Evolutionary conservation across 1,140 invertebrate genomes (phyloP), one percentile per base, ranked within the genome.

Genomic region (Drosophila miranda): DNA sequence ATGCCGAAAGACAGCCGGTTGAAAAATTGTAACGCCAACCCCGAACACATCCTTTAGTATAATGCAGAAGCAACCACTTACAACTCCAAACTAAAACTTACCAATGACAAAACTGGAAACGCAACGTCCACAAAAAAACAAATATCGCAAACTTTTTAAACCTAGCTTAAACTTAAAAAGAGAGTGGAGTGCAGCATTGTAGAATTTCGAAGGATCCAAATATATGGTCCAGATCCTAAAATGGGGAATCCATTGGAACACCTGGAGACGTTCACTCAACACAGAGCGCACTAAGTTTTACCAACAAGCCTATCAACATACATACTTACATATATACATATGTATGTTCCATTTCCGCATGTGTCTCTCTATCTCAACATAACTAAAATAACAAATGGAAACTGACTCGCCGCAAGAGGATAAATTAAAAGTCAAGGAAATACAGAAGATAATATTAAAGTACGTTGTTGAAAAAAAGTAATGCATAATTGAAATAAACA

Each of bases 41-140:
- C 53, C 19, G 16, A 26, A 28, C 64, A 81, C 42, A 66, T 63
- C 41, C 57, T 30, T 14, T 41, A 28, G 41, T 16, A 26, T n/a
- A 61, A 50, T 14, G 48, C 44, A 28, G n/a, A 48, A 42, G 30
- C 48, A 79, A 55, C 45, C 49, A n/a, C 56, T 43, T 38, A 49
- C 41, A 80, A 52, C 41, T 59, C 50, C 55, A 30, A 41, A 67
- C 44, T 67, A 75, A 75, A 50, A 42, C 53, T 54, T 45, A 64
- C 42, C 70, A 74, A 74, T 66, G 61, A 75, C 71, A 75, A 66
- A 79, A 84, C 60, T 67, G 80, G 58, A 86, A 86, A 80, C 72
- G 68, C 73, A 69, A 86, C 81, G 81, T 84, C 81, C 81, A 77
- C 62, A 55, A 68, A 44, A 61, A 54, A 55, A 53, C 53, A 62